Conservation (phyloP, 2,888 invertebrate genomes). For the Microctonus aethiopoides region DNA sequence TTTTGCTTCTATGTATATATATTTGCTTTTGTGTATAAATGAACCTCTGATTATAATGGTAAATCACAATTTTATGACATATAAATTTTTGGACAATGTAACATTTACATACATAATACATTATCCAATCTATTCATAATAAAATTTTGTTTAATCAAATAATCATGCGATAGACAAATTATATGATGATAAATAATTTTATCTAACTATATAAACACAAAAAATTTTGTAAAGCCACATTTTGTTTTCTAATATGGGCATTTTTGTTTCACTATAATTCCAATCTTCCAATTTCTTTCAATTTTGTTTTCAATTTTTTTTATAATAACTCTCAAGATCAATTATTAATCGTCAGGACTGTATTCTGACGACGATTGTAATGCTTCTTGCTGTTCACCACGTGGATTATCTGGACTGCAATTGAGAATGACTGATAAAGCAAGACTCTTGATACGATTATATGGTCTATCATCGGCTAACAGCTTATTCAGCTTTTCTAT, state of each 20-base stretch:
- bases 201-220: too few relatives aligned
- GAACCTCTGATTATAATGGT: background rate
- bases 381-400: slow-evolving; percentile 33
- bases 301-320: slow-evolving; percentile 28
- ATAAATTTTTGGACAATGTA: background rate
- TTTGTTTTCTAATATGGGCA: background rate
- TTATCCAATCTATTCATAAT: background rate
- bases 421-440: slow-evolving; percentile 77
- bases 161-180: background rate
- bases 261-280: slow-evolving; percentile 15
- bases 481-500: slow-evolving; percentile 77
- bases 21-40: background rate
- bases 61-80: background rate
- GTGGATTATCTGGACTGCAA: slow-evolving; percentile 65
- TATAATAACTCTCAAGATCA: slow-evolving; percentile 20
- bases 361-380: slow-evolving; percentile 40
- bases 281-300: slow-evolving; percentile 20
- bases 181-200: background rate
- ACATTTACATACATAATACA: background rate
- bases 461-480: slow-evolving; percentile 73
- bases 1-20: background rate
- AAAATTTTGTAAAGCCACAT: background rate
- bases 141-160: background rate
- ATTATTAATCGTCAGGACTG: slow-evolving; percentile 40
- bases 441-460: slow-evolving; percentile 76